Conservation (phyloP, 1,140 invertebrate species). For the Megalopta genalis region DNA sequence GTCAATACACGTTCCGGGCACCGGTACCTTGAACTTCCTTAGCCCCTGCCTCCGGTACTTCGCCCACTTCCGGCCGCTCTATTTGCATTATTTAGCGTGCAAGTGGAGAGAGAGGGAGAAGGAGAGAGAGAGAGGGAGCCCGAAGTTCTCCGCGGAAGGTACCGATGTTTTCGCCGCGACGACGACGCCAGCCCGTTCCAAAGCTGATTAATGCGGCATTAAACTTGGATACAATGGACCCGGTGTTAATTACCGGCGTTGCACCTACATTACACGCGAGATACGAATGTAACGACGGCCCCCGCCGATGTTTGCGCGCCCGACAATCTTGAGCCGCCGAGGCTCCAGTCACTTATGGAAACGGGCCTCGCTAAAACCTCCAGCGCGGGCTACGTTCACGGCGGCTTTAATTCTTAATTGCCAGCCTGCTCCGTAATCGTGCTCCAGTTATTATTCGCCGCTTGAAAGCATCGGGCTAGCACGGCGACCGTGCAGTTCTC, state of each 20-base stretch:
- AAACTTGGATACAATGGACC: constrained; percentile 33
- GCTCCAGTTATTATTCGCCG: no score
- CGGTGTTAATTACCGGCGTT: constrained; percentile 18
- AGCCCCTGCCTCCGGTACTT: not conserved
- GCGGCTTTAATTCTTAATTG: not conserved
- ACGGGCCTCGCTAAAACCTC: not conserved
- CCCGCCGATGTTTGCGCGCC: not conserved
- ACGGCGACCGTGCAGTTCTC: no score
- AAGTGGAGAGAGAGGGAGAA: no score
- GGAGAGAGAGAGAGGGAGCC: not conserved
- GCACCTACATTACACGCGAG: not conserved
- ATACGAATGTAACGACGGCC: constrained; percentile 23
- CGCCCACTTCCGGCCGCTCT: not conserved
- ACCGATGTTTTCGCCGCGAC: not conserved
- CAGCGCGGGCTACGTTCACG: not conserved
- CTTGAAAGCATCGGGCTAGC: no score
- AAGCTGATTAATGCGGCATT: constrained; percentile 34
- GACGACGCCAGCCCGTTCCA: not conserved
- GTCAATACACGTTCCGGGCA: not conserved
- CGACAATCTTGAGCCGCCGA: not conserved
- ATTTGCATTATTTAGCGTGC: constrained; percentile 24
- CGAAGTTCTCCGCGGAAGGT: not conserved
- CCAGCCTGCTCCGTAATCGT: not conserved
- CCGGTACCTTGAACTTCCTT: not conserved
- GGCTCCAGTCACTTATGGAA: not conserved